Evolutionary conservation across 1,140 invertebrate genomes (phyloP).

Genomic region (Drosophila fuyamai): DNA sequence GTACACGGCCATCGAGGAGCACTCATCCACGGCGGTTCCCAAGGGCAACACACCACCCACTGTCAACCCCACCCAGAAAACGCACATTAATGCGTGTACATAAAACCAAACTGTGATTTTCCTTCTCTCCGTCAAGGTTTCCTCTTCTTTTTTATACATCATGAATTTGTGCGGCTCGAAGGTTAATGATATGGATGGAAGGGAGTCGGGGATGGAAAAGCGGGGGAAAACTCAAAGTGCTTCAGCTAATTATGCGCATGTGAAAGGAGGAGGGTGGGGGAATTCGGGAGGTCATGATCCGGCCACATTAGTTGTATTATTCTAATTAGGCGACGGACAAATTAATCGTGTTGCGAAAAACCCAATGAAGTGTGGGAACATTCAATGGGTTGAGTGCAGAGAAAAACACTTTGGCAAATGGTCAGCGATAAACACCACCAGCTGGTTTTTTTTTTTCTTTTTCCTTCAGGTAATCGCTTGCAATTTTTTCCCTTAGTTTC

Average conservation of each 20-base stretch:
- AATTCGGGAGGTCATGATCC: slow-evolving; percentile 16
- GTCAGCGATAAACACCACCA: slow-evolving; percentile 59
- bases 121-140: slow-evolving; percentile 6
- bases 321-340: slow-evolving; percentile 72
- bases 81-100: slow-evolving; percentile 54
- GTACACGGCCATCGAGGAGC: slow-evolving; percentile 41
- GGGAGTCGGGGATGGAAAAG: background rate
- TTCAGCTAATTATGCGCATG: slow-evolving; percentile 71
- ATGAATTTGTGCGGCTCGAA: slow-evolving; percentile 70
- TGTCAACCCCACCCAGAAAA: background rate
- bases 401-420: slow-evolving; percentile 65
- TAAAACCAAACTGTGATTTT: slow-evolving; percentile 78
- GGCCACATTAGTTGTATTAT: slow-evolving; percentile 72
- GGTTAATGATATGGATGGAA: slow-evolving; percentile 71
- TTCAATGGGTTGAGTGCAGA: slow-evolving; percentile 1
- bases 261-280: background rate
- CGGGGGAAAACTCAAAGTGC: slow-evolving; percentile 11
- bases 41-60: slow-evolving; percentile 14
- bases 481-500: slow-evolving; percentile 16
- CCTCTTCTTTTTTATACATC: slow-evolving; percentile 35
- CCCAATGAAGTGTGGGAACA: slow-evolving; percentile 55
- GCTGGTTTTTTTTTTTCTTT: slow-evolving; percentile 19
- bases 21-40: slow-evolving; percentile 32
- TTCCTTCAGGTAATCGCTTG: slow-evolving; percentile 45
- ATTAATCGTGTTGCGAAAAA: slow-evolving; percentile 66